Conservation (phyloP, 2,113 vertebrate species). For the Callospermophilus lateralis region DNA sequence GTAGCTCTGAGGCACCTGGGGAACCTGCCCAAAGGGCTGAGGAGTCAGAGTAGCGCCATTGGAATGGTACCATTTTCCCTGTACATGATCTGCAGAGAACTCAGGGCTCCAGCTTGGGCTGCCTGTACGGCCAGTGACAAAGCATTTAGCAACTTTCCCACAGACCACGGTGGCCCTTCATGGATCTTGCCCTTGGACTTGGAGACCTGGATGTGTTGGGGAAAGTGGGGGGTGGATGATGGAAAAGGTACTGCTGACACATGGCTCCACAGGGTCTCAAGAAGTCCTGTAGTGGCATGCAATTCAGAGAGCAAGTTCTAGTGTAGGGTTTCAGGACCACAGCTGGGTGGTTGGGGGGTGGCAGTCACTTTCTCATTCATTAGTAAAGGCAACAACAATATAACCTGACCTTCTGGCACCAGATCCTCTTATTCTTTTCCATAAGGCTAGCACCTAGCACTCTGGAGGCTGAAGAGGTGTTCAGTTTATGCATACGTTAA, state of each 20-base stretch:
- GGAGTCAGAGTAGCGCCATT: background rate
- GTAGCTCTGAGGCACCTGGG: background rate
- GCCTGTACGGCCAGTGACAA: background rate
- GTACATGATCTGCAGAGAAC: background rate
- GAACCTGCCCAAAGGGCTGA: background rate
- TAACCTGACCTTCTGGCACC: background rate
- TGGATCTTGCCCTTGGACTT: background rate
- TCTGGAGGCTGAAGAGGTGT: background rate
- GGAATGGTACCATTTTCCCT: background rate
- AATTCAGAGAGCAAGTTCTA: background rate
- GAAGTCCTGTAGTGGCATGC: background rate
- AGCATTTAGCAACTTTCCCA: constrained; percentile 23
- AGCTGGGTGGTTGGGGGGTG: background rate
- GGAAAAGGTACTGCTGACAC: background rate
- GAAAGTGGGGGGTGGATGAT: too few species aligned
- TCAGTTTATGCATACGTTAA: background rate
- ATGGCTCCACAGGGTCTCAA: background rate
- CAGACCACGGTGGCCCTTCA: background rate
- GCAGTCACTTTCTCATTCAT: background rate
- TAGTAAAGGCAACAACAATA: background rate
- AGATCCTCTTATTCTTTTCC: background rate
- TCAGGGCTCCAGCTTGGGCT: background rate
- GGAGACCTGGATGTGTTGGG: background rate
- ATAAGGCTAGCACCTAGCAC: background rate
- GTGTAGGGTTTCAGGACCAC: background rate